Base-by-base conservation (phyloP, 2,797 vertebrate genomes). In the Sphaeramia orbicularis region DNA sequence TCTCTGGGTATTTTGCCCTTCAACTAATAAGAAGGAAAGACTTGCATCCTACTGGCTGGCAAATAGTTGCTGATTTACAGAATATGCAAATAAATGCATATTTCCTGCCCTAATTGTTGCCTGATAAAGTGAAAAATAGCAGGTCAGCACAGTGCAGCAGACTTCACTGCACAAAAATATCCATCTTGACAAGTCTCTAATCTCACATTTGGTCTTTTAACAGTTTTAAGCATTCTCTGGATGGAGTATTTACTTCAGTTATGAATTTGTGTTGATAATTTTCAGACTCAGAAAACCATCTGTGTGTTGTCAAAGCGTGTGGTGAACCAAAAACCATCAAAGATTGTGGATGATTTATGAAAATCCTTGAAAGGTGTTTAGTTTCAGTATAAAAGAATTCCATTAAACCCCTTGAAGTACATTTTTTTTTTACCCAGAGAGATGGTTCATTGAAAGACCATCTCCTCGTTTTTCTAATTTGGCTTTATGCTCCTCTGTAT, bases 11-110 rank as follows among this genome's bases (percentile, higher is more conserved):
- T 54, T 57, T 48, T 51, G 6, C 24, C 49, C n/a, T 19, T 65
- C 38, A 0, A 41, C 45, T 79, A 74, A 60, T 68, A 59, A 57
- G 45, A 59, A 30, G 12, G 54, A 43, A 58, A 50, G 38, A 62
- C 14, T 54, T 78, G 15, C 49, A 51, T 73, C 55, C 41, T 37
- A 42, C 54, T 74, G 48, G 45, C 41, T 59, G 18, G 48, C 56
- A 74, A 81, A 73, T 59, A 44, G 51, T 62, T 76, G 78, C 80
- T 79, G 70, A 81, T 76, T 75, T 66, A 60, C 38, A 54, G 51
- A 67, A 84, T 74, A 85, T 88, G 85, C 66, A 80, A 88, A 89
- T 74, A 74, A 58, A 67, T 84, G 71, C 69, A 73, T 32, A 58
- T 67, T 68, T 69, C 45, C 50, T 45, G 62, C 10, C 61, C 36